phyloP scores from a whole-genome alignment of 2,113 vertebrate species.

The Condylura cristata region DNA sequence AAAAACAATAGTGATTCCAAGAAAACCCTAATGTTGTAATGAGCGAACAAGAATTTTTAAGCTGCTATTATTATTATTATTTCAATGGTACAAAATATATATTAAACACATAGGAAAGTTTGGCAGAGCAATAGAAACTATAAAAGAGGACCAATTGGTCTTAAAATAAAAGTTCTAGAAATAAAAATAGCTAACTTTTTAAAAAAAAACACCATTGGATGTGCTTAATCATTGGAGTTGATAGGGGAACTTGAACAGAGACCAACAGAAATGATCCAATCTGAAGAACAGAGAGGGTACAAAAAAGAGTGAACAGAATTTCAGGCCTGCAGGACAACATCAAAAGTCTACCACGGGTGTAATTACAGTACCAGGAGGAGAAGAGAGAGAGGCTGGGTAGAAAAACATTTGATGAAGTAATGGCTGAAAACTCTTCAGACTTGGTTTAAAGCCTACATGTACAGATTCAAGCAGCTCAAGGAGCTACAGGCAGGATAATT shows the following conservation, averaged over 20 bases:
- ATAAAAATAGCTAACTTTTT: neutral
- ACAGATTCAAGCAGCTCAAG: slow-evolving; percentile 10
- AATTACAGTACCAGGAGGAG: neutral
- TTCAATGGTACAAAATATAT: neutral
- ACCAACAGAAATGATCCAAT: neutral
- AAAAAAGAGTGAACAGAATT: neutral
- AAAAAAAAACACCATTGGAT: neutral
- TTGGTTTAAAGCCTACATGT: neutral
- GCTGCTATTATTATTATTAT: neutral
- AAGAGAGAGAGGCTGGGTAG: neutral
- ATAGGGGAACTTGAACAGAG: neutral
- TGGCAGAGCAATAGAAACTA: neutral
- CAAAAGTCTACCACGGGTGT: neutral
- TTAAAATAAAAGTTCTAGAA: neutral
- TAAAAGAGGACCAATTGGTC: neutral
- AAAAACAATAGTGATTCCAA: neutral
- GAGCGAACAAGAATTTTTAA: neutral
- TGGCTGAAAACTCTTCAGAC: slow-evolving; percentile 1
- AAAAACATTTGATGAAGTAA: neutral
- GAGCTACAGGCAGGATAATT: neutral
- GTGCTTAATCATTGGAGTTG: neutral
- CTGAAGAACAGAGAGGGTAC: neutral
- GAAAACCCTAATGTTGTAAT: neutral
- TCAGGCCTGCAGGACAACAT: neutral
- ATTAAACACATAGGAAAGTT: neutral